phyloP scores from a whole-genome alignment of 92 coral and sea anemone genomes.

The Actinernus sp. region DNA sequence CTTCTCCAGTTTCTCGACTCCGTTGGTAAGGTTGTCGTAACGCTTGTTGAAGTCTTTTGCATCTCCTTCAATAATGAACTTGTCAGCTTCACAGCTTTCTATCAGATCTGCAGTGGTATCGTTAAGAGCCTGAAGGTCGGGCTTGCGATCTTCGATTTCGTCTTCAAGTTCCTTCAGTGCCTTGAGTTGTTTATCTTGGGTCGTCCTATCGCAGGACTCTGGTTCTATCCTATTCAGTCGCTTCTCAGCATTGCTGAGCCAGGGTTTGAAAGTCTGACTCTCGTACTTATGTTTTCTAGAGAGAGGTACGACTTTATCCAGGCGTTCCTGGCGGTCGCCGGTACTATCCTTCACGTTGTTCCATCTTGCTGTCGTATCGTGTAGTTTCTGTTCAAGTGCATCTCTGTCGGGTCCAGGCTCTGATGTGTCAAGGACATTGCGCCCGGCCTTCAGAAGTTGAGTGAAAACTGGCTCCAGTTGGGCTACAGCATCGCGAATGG shows the following conservation, averaged over 20 bases:
- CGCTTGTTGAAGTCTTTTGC: conserved; percentile 87
- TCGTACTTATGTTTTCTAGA: conserved; percentile 88
- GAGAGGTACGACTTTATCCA: conserved; percentile 88
- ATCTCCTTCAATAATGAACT: conserved; percentile 92
- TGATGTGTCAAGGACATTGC: conserved; percentile 77
- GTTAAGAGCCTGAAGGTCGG: conserved; percentile 68
- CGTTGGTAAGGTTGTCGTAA: conserved; percentile 65
- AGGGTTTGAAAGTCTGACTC: conserved; percentile 77
- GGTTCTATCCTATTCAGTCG: conserved; percentile 65
- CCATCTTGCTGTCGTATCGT: conserved; percentile 90
- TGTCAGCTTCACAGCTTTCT: conserved; percentile 89
- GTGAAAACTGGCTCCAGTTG: conserved; percentile 88
- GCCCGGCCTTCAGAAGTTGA: conserved; percentile 87
- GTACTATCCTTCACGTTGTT: conserved; percentile 78
- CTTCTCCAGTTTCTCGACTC: conserved; percentile 52
- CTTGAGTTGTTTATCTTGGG: conserved; percentile 81
- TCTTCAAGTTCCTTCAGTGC: conserved; percentile 60
- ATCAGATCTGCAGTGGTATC: conserved; percentile 78
- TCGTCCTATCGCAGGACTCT: conserved; percentile 75
- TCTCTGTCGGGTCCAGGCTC: conserved; percentile 99
- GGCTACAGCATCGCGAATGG: conserved; percentile 78
- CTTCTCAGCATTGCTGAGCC: conserved; percentile 88
- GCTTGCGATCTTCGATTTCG: conserved; percentile 81
- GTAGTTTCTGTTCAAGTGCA: conserved; percentile 81
- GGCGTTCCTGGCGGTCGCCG: conserved; percentile 79